phyloP scores from a whole-genome alignment of 2,797 vertebrate genomes.

The Gobio occitaniae region DNA sequence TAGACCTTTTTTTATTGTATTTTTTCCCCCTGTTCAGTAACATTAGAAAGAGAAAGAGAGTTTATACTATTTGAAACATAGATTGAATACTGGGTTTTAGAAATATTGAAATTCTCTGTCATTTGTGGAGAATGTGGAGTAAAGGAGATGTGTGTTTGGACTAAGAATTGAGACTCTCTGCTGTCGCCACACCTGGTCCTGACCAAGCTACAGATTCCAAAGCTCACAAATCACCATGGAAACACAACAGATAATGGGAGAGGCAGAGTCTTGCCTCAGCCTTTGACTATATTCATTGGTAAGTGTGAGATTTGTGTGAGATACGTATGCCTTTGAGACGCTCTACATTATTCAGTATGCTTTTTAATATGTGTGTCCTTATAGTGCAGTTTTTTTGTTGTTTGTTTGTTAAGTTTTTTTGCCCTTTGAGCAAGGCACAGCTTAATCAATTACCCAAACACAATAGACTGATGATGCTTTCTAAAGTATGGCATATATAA shows the following conservation, averaged over 20 bases:
- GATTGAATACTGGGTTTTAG: neutral
- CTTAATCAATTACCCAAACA: neutral
- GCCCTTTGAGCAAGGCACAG: neutral
- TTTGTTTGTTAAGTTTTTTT: too few species aligned
- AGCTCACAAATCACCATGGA: slow-evolving; percentile 59
- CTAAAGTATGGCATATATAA: neutral
- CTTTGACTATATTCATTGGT: slow-evolving; percentile 16
- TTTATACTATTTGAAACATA: neutral
- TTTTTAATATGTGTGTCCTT: neutral
- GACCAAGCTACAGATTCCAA: slow-evolving; percentile 37
- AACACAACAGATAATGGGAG: slow-evolving; percentile 48
- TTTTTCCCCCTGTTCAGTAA: neutral
- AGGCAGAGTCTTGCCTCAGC: slow-evolving; percentile 26
- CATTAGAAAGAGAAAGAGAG: neutral
- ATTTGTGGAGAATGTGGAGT: neutral
- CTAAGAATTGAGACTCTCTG: neutral
- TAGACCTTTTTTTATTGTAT: neutral
- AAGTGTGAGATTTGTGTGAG: neutral
- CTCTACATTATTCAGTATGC: neutral
- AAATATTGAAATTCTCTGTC: neutral
- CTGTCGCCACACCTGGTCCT: slow-evolving; percentile 29
- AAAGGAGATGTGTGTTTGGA: neutral
- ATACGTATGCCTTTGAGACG: neutral
- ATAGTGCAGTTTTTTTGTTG: too few species aligned
- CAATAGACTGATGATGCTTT: neutral